Evolutionary conservation across 2,888 invertebrate species (phyloP).

Genomic region (Glaucopsyche alexis): DNA sequence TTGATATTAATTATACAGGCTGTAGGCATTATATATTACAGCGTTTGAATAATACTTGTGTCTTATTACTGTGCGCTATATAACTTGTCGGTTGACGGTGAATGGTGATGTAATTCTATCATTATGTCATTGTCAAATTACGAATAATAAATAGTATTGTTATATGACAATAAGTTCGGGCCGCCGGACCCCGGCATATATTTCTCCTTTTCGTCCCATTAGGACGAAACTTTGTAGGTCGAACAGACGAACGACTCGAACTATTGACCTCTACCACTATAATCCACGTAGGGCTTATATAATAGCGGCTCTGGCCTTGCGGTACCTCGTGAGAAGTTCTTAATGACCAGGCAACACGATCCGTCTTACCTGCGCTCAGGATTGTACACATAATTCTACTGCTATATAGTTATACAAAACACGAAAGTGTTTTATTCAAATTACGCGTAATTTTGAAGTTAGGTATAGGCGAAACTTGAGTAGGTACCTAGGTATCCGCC

Average conservation of each 20-base stretch:
- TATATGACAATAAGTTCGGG: too few species aligned
- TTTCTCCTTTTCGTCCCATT: too few species aligned
- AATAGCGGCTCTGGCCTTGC: slow-evolving; percentile 17
- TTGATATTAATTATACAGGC: background rate
- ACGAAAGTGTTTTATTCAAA: slow-evolving; percentile 20
- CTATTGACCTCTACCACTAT: background rate
- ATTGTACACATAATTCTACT: too few species aligned
- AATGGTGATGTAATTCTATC: slow-evolving; percentile 2
- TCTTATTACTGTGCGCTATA: background rate
- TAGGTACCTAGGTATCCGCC: background rate
- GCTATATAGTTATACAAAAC: background rate
- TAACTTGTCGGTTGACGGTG: background rate
- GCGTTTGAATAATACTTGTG: slow-evolving; percentile 8
- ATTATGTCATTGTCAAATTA: background rate
- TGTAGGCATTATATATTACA: background rate
- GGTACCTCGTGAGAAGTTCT: background rate
- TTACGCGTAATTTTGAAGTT: background rate
- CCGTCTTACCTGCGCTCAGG: background rate
- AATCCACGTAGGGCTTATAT: background rate
- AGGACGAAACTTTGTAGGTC: too few species aligned
- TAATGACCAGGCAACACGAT: background rate
- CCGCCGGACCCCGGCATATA: too few species aligned
- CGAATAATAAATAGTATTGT: too few species aligned
- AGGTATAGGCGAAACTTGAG: background rate
- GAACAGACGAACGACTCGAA: too few species aligned